A percentile compares a stretch with the other conserved stretches of the same genome.
These are phyloP conservation scores for Tenualosa thibaudeaui DNA, from an alignment of 2,797 vertebrate genomes.

Conservation along the genomic window DNA sequence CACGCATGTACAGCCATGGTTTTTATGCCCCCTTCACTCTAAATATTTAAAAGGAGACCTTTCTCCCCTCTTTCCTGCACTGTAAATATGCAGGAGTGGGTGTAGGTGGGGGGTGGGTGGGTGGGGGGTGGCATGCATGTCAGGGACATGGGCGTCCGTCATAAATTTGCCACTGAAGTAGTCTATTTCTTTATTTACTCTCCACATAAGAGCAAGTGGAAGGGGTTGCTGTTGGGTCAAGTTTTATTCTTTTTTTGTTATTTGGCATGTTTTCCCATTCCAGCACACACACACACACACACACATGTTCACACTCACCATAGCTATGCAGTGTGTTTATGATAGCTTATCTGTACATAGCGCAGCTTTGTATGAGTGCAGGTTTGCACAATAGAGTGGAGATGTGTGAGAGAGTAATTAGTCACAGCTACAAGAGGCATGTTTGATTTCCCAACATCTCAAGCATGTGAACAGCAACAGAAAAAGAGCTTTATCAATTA, in stretches of 20 bases:
- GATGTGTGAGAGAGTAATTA: background rate
- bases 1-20: background rate
- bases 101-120: background rate
- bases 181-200: background rate
- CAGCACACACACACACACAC: background rate
- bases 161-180: background rate
- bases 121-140: background rate
- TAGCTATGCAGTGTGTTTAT: constrained; percentile 3
- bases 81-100: background rate
- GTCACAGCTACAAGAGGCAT: background rate
- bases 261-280: background rate
- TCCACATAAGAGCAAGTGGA: background rate
- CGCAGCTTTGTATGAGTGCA: background rate
- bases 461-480: too few relatives aligned
- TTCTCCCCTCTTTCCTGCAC: background rate
- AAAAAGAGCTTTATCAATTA: too few relatives aligned
- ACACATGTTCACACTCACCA: background rate
- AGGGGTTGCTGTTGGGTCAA: background rate
- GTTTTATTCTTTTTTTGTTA: background rate
- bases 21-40: background rate
- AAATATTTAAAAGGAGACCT: constrained; percentile 16
- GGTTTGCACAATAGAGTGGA: background rate
- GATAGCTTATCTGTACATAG: background rate
- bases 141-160: background rate
- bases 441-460: background rate